These are phyloP conservation scores for Ariopsis seemanni DNA, from an alignment of 2,113 vertebrate species.

Conservation along the genomic window DNA sequence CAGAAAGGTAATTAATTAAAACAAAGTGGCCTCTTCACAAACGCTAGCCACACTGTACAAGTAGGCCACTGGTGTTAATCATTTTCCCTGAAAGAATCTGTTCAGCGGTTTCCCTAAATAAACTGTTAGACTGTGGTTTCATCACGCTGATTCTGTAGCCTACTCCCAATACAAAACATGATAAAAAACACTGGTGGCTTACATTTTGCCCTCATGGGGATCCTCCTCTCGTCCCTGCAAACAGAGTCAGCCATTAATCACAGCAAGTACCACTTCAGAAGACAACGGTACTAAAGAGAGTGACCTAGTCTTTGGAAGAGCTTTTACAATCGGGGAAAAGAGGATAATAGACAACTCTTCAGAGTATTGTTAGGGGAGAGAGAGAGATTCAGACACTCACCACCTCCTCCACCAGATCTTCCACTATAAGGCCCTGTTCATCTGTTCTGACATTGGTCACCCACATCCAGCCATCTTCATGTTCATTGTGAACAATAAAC, in stretches of 20 bases:
- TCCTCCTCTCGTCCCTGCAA: conserved; percentile 94
- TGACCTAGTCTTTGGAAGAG: conserved; percentile 16
- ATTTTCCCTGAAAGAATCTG: conserved; percentile 21
- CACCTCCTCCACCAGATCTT: conserved; percentile 96
- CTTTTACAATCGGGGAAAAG: conserved; percentile 14
- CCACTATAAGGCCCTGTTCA: conserved; percentile 97
- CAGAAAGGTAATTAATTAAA: conserved; percentile 31
- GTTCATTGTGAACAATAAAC: conserved; percentile 99
- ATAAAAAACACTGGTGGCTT: conserved; percentile 65
- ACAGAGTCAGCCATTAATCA: conserved; percentile 33
- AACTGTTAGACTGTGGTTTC: conserved; percentile 24
- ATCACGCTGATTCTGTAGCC: conserved; percentile 19
- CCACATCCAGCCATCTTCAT: conserved; percentile 99
- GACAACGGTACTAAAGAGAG: neutral
- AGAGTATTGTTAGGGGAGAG: neutral
- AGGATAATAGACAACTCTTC: conserved; percentile 4
- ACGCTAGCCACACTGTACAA: conserved; percentile 10
- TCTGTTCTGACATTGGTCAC: conserved; percentile 95
- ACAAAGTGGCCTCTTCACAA: conserved; percentile 34
- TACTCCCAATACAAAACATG: conserved; percentile 21
- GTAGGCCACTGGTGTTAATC: conserved; percentile 25
- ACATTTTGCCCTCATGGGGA: conserved; percentile 99
- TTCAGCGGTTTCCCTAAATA: conserved; percentile 17
- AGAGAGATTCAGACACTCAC: conserved; percentile 73
- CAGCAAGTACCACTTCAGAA: conserved; percentile 20